These are phyloP conservation scores for Lagorchestes hirsutus DNA, from an alignment of 2,797 vertebrate genomes.

Conservation along the genomic window DNA sequence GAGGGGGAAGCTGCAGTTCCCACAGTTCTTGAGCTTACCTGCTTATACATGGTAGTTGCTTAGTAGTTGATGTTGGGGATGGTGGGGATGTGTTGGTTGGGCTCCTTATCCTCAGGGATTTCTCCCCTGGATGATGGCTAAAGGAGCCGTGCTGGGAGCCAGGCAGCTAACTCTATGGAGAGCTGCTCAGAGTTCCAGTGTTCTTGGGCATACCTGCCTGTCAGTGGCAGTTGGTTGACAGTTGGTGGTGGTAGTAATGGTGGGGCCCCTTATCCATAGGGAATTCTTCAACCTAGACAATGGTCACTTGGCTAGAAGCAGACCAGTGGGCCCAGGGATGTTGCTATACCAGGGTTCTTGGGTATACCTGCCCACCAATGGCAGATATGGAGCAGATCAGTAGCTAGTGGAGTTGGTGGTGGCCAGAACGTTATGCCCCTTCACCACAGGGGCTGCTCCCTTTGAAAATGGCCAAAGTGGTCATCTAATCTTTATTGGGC, in stretches of 20 bases:
- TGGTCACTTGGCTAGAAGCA: not conserved
- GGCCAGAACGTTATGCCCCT: not conserved
- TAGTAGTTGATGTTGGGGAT: not conserved
- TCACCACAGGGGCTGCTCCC: not conserved
- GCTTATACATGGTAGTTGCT: not conserved
- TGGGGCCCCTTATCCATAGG: not conserved
- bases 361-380: not conserved
- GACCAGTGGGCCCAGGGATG: not conserved
- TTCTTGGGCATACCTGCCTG: not conserved
- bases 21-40: not conserved
- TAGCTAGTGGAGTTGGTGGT: not conserved
- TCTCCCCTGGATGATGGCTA: not conserved
- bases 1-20: not conserved
- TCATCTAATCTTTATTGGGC: not conserved
- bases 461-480: not conserved
- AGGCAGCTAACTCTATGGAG: not conserved
- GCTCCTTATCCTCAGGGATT: not conserved
- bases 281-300: not conserved
- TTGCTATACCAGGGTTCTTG: not conserved
- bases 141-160: not conserved
- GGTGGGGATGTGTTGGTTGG: not conserved
- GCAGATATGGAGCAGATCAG: not conserved
- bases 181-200: not conserved
- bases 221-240: not conserved
- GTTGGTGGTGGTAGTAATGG: not conserved